Evolutionary conservation across 2,888 invertebrate species (phyloP), one percentile per base, ranked within the genome.

Genomic region (Cataglyphis livida): DNA sequence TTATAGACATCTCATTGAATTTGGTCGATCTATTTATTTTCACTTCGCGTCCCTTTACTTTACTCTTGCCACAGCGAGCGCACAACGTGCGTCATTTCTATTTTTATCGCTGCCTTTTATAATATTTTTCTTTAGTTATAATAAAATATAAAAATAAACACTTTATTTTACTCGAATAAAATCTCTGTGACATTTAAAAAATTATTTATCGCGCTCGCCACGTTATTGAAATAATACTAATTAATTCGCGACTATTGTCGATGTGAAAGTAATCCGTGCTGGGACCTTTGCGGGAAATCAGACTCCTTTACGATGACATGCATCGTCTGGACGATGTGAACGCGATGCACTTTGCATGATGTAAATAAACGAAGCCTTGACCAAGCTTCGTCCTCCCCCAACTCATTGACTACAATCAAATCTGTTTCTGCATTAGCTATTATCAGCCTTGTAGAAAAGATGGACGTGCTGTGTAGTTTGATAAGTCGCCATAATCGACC

Each of bases 331-430:
- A 10, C 86, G 85, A 88, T 90, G 90, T 87, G 90, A 90, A 90
- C 90, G 90, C 84, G 84, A 85, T 90, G 90, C 90, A 89, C 90
- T 90, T 90, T 90, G 85, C 88, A 68, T 83, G 83, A 86, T 88
- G 89, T 90, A 90, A 90, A 90, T 90, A 90, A 87, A 90, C 84
- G 88, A 79, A 89, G 89, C 90, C 90, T 90, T 90, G 90, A 90
- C 90, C 90, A 90, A 89, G 88, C 89, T 82, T 65, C 21, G 44
- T 41, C 44, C 41, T 48, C 54, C 66, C 35, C 82, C 48, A 18
- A 61, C 65, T 66, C 83, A 81, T 87, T 84, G 57, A 85, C 61
- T 70, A 64, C 62, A 75, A 83, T 73, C 73, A 57, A 48, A 66
- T 83, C 85, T 81, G 81, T 87, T 85, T 76, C 81, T 81, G 48